These are phyloP conservation scores for Pheosia tremula DNA, from an alignment of 2,888 invertebrate species.

Conservation along the genomic window DNA sequence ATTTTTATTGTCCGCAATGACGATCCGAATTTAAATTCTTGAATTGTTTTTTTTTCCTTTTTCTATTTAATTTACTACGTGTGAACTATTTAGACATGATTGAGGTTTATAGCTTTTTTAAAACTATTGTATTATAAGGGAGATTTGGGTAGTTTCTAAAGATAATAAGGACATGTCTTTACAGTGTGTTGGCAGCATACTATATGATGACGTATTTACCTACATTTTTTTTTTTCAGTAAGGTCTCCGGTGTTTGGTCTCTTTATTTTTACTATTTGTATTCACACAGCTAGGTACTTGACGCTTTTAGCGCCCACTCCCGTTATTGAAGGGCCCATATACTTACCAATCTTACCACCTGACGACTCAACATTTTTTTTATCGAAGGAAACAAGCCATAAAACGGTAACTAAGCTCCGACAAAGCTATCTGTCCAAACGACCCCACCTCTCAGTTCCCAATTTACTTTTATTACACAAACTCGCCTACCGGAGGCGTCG, in stretches of 20 bases:
- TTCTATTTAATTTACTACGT: background rate
- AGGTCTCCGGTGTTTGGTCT: too few relatives aligned
- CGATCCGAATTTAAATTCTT: constrained; percentile 2
- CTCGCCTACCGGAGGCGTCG: constrained; percentile 34
- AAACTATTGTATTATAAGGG: too few relatives aligned
- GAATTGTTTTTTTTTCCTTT: background rate
- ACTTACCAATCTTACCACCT: background rate
- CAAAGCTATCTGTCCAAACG: constrained; percentile 38
- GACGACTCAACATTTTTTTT: background rate
- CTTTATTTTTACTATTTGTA: too few relatives aligned
- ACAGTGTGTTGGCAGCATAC: too few relatives aligned
- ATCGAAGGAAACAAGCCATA: constrained; percentile 35
- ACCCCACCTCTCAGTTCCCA: constrained; percentile 32
- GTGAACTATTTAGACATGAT: background rate
- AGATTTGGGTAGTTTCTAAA: too few relatives aligned
- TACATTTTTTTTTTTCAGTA: too few relatives aligned
- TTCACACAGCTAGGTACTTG: too few relatives aligned
- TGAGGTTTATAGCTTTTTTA: background rate
- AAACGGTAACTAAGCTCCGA: constrained; percentile 27
- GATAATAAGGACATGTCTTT: too few relatives aligned
- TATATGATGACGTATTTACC: too few relatives aligned
- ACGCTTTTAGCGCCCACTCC: background rate
- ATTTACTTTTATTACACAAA: constrained; percentile 43
- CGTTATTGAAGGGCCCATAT: background rate
- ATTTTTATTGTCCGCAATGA: constrained; percentile 6